phyloP scores from a whole-genome alignment of 2,888 invertebrate genomes.

The Rhogogaster chlorosoma region DNA sequence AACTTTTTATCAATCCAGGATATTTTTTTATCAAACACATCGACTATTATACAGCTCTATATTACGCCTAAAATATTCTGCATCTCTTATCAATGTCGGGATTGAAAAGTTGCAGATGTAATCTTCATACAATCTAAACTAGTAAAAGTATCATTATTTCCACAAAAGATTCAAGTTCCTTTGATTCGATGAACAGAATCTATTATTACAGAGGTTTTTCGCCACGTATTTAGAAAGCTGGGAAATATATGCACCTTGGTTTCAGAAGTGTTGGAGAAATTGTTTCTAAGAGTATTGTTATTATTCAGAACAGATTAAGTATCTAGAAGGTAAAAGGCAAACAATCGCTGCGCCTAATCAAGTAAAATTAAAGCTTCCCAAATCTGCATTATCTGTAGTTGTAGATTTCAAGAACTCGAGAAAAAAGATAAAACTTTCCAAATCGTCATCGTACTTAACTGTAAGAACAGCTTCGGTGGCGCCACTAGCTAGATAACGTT shows the following conservation, averaged over 20 bases:
- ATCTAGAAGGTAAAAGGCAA: neutral
- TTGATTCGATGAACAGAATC: neutral
- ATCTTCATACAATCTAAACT: too few relatives aligned
- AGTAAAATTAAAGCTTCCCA: neutral
- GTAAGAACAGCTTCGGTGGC: neutral
- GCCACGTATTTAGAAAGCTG: neutral
- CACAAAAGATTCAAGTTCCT: neutral
- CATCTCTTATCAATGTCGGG: too few relatives aligned
- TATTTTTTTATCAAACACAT: neutral
- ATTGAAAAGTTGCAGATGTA: too few relatives aligned
- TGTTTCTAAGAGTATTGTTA: neutral
- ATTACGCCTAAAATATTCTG: neutral
- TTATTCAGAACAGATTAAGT: too few relatives aligned
- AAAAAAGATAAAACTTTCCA: neutral
- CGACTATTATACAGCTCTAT: neutral
- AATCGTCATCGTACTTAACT: neutral
- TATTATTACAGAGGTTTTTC: neutral
- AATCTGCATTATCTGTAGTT: neutral
- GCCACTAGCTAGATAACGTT: constrained; percentile 7
- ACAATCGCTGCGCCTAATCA: neutral
- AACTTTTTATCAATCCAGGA: neutral
- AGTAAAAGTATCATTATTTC: too few relatives aligned
- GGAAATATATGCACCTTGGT: neutral
- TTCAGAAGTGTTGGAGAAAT: neutral
- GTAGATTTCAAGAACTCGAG: neutral